These are phyloP conservation scores for Hofmannophila pseudospretella DNA, from an alignment of 2,888 invertebrate species.

Conservation along the genomic window DNA sequence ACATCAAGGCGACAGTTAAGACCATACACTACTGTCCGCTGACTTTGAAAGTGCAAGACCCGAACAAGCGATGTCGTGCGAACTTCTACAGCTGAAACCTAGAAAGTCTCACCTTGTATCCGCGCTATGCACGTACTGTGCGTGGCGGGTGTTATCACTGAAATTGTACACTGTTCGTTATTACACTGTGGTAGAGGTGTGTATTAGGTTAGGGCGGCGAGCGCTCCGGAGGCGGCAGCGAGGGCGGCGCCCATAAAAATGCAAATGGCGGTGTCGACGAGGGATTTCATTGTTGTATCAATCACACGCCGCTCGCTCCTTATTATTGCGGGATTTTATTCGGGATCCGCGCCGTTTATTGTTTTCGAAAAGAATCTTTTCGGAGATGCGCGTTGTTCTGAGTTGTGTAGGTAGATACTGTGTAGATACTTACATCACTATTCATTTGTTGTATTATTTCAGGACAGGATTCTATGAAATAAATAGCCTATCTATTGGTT, in stretches of 20 bases:
- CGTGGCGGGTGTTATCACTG: too few relatives aligned
- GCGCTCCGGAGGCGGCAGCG: constrained; percentile 10
- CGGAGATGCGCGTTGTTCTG: constrained; percentile 34
- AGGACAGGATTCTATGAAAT: constrained; percentile 43
- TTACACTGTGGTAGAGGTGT: constrained; percentile 4
- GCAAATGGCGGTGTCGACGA: constrained; percentile 80
- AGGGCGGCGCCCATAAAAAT: constrained; percentile 63
- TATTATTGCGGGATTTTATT: constrained; percentile 61
- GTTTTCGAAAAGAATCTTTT: constrained; percentile 41
- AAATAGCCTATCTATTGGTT: constrained; percentile 54
- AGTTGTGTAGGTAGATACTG: too few relatives aligned
- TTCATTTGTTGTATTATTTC: too few relatives aligned
- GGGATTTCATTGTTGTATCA: constrained; percentile 66
- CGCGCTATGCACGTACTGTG: too few relatives aligned
- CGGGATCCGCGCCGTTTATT: constrained; percentile 49
- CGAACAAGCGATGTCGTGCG: too few relatives aligned
- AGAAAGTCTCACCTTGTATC: too few relatives aligned
- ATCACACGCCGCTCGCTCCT: constrained; percentile 53
- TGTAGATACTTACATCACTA: too few relatives aligned
- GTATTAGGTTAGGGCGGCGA: constrained; percentile 4
- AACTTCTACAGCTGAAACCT: too few relatives aligned
- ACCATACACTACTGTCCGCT: too few relatives aligned
- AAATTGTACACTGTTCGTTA: too few relatives aligned
- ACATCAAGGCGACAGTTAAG: too few relatives aligned
- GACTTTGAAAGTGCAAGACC: too few relatives aligned